Percentiles rank a stretch among this genome's conserved stretches.
These are phyloP conservation scores for Clarias pachynema DNA, from an alignment of 2,797 vertebrate genomes.

Conservation along the genomic window DNA sequence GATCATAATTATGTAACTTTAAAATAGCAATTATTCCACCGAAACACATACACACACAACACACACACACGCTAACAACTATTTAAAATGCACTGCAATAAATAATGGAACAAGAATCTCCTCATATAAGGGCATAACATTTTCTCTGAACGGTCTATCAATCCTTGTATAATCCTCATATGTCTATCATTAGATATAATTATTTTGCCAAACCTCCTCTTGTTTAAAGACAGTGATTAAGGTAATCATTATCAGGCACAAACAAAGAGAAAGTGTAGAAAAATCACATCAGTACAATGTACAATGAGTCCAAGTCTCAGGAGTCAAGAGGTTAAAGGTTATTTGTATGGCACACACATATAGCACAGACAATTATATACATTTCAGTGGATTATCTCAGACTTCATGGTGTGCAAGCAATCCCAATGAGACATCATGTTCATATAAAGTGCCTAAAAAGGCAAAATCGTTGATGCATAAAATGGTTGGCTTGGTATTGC, in stretches of 20 bases:
- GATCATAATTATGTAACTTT: background rate
- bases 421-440: conserved; percentile 12
- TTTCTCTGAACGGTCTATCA: too few species aligned
- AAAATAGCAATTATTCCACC: background rate
- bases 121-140: too few species aligned
- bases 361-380: background rate
- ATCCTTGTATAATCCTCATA: too few species aligned
- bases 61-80: background rate
- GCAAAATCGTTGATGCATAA: conserved; percentile 36
- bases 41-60: background rate
- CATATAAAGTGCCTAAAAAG: conserved; percentile 36
- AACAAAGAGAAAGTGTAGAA: too few species aligned
- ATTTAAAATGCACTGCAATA: background rate
- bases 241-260: too few species aligned
- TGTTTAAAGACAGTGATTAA: too few species aligned
- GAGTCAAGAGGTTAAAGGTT: background rate
- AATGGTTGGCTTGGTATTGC: conserved; percentile 40
- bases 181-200: too few species aligned
- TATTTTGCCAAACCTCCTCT: too few species aligned
- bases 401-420: background rate
- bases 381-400: background rate
- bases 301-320: too few species aligned
- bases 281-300: too few species aligned
- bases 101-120: background rate
- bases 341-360: background rate